Evolutionary conservation across 1,140 invertebrate species (phyloP), one percentile per base, ranked within the genome.

Genomic region (Eumaeus atala): DNA sequence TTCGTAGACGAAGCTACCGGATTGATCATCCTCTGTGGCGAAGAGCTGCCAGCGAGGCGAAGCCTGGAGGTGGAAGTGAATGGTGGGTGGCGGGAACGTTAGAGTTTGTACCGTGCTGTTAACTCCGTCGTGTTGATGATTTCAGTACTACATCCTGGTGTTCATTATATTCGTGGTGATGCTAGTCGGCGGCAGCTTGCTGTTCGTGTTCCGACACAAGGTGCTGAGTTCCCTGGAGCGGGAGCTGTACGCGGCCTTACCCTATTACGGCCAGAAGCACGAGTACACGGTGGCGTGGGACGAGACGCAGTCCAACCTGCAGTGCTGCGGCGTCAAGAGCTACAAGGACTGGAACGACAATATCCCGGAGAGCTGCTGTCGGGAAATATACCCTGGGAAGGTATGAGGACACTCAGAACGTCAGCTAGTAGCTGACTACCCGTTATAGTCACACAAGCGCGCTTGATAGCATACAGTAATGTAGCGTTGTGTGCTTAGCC

Each of bases 141-240:
- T 92, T 18, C 89, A 96, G 94, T 97, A 97, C 79, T 95, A 95
- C 80, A 94, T 96, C 66, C 89, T 95, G 12, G 89, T 97, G 18
- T 92, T 96, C 65, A 88, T 96, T 56, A 91, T 97, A 52, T 96
- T 96, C 77, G 93, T 97, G 52, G 93, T 93, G 51, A 93, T 97
- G 91, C 82, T 97, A 58, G 92, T 97, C 63, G 95, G 95, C 16
- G 96, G 95, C 12, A 94, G 97, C 51, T 87, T 97, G 36, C 94
- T 94, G 18, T 97, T 96, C 71, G 94, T 97, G 34, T 97, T 96
- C 84, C 90, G 94, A 48, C 92, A 92, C 61, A 93, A 95, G 55
- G 91, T 95, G 10, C 77, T 92, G 18, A 89, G 89, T 17, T 92
- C 91, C 0, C 89, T 95, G 76, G 91, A 94, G 64, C 90, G 92